Conservation (phyloP, 2,113 vertebrate species). For the Steatornis caripensis region DNA sequence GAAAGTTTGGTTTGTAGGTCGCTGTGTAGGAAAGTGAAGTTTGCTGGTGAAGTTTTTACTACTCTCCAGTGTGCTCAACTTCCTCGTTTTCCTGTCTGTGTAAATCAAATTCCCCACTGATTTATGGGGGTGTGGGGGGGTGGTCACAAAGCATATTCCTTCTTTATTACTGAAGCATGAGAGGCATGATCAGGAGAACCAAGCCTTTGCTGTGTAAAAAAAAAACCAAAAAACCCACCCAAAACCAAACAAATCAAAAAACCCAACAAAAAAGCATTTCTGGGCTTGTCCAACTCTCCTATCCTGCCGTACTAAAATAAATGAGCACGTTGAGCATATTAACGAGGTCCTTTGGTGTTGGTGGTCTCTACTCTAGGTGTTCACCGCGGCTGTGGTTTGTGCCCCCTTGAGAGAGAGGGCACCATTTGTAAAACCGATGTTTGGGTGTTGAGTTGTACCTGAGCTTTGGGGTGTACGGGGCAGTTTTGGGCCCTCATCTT, state of each 20-base stretch:
- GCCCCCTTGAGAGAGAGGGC: neutral
- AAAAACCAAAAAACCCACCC: too few species aligned
- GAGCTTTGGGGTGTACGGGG: neutral
- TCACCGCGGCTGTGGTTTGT: neutral
- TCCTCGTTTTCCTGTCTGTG: slow-evolving; percentile 26
- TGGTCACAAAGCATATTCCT: neutral
- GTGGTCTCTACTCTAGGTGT: neutral
- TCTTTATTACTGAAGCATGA: neutral
- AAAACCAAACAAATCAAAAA: neutral
- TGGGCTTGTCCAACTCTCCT: neutral
- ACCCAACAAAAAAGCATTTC: neutral
- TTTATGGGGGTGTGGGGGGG: neutral
- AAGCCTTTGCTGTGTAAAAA: neutral
- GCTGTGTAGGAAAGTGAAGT: slow-evolving; percentile 47
- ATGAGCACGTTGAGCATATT: neutral
- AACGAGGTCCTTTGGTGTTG: neutral
- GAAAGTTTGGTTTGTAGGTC: slow-evolving; percentile 52
- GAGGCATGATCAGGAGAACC: neutral
- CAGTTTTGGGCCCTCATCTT: rapidly evolving
- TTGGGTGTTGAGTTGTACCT: neutral
- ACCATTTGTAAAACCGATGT: neutral
- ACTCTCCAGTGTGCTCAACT: slow-evolving; percentile 24
- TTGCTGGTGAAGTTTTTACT: slow-evolving; percentile 54
- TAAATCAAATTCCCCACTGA: slow-evolving; percentile 29
- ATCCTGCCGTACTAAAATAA: neutral